A percentile compares a stretch with the other conserved stretches of the same genome.
Evolutionary conservation across 2,113 vertebrate species (phyloP).

Genomic region (Hypomesus transpacificus): DNA sequence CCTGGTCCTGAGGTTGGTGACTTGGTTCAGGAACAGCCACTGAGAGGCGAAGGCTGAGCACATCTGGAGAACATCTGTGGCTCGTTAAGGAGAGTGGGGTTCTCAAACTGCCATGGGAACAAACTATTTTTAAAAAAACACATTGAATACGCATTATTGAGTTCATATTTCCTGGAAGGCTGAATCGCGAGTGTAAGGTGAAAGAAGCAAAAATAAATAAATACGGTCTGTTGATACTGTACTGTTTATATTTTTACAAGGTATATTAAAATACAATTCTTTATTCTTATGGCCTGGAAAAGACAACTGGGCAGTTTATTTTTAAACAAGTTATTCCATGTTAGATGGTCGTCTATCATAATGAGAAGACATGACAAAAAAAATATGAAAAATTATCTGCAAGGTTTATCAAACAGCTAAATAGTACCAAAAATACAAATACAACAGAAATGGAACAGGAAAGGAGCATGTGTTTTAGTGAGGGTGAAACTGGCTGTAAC

Average conservation of each 20-base stretch:
- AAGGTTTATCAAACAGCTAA: too few relatives aligned
- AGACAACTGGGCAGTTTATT: not conserved
- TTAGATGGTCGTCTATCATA: conserved; percentile 14
- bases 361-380: not conserved
- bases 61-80: conserved; percentile 79
- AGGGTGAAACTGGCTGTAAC: not conserved
- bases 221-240: conserved; percentile 11
- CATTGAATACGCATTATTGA: conserved; percentile 30
- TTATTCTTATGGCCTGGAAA: not conserved
- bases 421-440: too few relatives aligned
- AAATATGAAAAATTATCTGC: too few relatives aligned
- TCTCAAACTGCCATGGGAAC: conserved; percentile 64
- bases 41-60: conserved; percentile 28
- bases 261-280: not conserved
- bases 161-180: conserved; percentile 22
- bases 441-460: not conserved
- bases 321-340: not conserved
- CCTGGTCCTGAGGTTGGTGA: conserved; percentile 10
- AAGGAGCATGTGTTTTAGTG: not conserved
- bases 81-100: conserved; percentile 40
- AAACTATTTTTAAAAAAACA: conserved; percentile 67
- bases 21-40: conserved; percentile 42
- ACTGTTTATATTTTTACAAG: conserved; percentile 11
- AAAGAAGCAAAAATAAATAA: conserved; percentile 32
- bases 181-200: not conserved